Conservation (phyloP, 2,113 vertebrate genomes). For the Campylorhamphus procurvoides region DNA sequence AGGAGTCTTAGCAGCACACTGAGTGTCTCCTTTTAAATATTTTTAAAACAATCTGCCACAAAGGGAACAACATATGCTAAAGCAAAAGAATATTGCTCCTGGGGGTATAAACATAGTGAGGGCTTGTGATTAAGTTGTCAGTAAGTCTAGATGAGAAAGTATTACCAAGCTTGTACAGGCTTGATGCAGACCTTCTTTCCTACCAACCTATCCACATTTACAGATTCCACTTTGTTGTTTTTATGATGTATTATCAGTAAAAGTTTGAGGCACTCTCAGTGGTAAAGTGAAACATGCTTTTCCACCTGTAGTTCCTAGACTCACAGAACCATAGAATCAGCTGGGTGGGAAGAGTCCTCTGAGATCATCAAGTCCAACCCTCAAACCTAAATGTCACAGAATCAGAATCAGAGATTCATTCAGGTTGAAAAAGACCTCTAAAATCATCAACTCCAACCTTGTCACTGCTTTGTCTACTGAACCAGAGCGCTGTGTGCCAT, state of each 20-base stretch:
- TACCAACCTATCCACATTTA: not conserved
- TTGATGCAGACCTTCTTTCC: not conserved
- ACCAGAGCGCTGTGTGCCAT: not conserved
- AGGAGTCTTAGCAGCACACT: not conserved
- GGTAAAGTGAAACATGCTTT: not conserved
- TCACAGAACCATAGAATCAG: too few relatives aligned
- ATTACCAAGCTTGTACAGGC: not conserved
- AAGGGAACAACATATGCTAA: not conserved
- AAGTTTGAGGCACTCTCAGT: not conserved
- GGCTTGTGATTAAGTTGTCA: not conserved
- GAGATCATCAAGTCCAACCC: too few relatives aligned
- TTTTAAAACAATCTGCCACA: conserved; percentile 29
- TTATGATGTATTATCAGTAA: not conserved
- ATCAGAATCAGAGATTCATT: not conserved
- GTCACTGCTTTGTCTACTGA: not conserved
- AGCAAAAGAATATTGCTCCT: not conserved
- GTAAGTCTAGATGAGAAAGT: not conserved
- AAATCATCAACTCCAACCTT: accelerated
- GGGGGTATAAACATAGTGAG: not conserved
- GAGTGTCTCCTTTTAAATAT: not conserved
- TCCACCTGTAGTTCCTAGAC: not conserved
- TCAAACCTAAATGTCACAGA: not conserved
- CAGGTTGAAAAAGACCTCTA: not conserved
- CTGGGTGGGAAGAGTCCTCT: too few relatives aligned
- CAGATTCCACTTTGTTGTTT: not conserved